Conservation (phyloP, 2,797 vertebrate genomes). For the Malurus leucopterus region DNA sequence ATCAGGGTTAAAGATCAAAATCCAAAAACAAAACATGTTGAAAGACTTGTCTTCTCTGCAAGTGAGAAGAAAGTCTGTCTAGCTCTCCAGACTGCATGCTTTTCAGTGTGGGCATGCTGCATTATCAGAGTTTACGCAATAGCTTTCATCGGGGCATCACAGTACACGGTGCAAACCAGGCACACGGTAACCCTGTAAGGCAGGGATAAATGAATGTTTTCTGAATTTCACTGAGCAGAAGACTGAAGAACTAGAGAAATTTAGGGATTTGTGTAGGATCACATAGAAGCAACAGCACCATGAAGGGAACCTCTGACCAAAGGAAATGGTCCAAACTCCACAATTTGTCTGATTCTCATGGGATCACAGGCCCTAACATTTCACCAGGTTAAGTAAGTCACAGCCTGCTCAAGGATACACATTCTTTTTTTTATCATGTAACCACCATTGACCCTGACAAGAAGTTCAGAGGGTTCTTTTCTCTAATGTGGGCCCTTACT, state of each 20-base stretch:
- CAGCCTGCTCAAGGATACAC: neutral
- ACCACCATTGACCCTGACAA: constrained; percentile 9
- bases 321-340: neutral
- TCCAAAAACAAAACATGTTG: constrained; percentile 29
- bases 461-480: neutral
- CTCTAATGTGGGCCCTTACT: neutral
- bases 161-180: neutral
- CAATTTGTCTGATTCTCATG: neutral
- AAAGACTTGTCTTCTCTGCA: constrained; percentile 32
- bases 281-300: neutral
- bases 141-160: constrained; percentile 27
- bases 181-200: neutral
- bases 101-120: constrained; percentile 6
- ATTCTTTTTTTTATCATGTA: constrained; percentile 47
- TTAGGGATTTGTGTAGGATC: neutral
- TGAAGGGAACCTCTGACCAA: neutral
- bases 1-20: constrained; percentile 48
- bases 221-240: neutral
- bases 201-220: neutral
- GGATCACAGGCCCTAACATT: neutral
- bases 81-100: neutral
- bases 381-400: constrained; percentile 22
- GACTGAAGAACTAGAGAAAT: neutral
- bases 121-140: neutral
- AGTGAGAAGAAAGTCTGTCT: constrained; percentile 11